Evolutionary conservation across 1,140 invertebrate genomes (phyloP), one percentile per base, ranked within the genome.

Genomic region (Gryon sp.): DNA sequence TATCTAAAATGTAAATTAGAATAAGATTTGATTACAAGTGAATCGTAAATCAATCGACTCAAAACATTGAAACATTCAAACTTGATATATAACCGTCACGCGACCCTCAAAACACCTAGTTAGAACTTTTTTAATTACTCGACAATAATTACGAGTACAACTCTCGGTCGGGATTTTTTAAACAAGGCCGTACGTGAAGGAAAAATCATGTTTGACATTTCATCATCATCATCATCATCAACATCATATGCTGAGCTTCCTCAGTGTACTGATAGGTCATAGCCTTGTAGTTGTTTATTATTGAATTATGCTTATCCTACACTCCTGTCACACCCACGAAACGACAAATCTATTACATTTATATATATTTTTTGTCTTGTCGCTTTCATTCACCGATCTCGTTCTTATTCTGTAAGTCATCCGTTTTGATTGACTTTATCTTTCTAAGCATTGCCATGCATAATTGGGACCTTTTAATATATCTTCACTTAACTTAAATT

Each of bases 301-400:
- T 38, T 66, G 62, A 66, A 77, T 55, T 28, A 72, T 24, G 26
- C 62, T 65, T 60, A 53, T 70, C 74, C 66, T 63, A 72, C 66
- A 65, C 62, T 57, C 26, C 22, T 32, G 74, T 43, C 46, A 72
- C 74, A 55, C 74, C 74, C 59, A 76, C 73, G 6, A 18, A 38
- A 19, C 15, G 16, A 28, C 28, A 43, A 32, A 62, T 69, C 50
- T 76, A 57, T 52, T 52, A 69, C 73, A 69, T 9, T 12, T 12
- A 69, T 70, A 50, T 28, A 69, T 45, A 65, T 65, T 66, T 75
- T 59, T 30, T 34, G 57, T 32, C 12, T 34, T 8, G 19, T 50
- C 15, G 19, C 1, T 50, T 30, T 36, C 36, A 20, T 36, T n/a
- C 45, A 19, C 9, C 8, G 30, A 28, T 59, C 19, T 48, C 32